phyloP scores from a whole-genome alignment of 2,113 vertebrate species.

The Ctenodactylus gundi region DNA sequence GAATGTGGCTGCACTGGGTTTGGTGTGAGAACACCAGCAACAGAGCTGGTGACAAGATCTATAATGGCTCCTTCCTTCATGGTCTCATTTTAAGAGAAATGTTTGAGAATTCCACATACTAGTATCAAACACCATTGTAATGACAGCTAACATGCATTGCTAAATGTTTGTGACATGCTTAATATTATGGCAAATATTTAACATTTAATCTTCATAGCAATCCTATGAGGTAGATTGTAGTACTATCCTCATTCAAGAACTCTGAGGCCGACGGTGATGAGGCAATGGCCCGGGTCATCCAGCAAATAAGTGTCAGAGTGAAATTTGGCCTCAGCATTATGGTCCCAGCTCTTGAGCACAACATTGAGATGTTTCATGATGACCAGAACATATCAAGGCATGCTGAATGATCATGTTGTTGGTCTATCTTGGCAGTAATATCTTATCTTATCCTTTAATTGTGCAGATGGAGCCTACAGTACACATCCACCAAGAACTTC shows the following conservation, averaged over 20 bases:
- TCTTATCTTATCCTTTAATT: conserved; percentile 28
- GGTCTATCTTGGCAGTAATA: background rate
- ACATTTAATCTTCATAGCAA: background rate
- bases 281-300: background rate
- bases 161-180: background rate
- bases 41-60: background rate
- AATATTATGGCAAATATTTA: background rate
- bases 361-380: too few relatives aligned
- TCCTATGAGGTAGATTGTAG: background rate
- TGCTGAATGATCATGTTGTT: background rate
- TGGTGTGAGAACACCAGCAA: background rate
- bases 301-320: background rate
- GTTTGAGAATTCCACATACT: background rate
- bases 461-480: conserved; percentile 35
- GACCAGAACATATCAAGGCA: background rate
- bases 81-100: background rate
- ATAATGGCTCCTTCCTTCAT: background rate
- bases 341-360: background rate
- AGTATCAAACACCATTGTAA: background rate
- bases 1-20: background rate
- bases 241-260: background rate
- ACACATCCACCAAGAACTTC: conserved; percentile 40
- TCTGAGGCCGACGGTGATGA: background rate
- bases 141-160: background rate
- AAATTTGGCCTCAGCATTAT: background rate